Evolutionary conservation across 2,797 vertebrate genomes (phyloP).

Genomic region (Erpetoichthys calabaricus): DNA sequence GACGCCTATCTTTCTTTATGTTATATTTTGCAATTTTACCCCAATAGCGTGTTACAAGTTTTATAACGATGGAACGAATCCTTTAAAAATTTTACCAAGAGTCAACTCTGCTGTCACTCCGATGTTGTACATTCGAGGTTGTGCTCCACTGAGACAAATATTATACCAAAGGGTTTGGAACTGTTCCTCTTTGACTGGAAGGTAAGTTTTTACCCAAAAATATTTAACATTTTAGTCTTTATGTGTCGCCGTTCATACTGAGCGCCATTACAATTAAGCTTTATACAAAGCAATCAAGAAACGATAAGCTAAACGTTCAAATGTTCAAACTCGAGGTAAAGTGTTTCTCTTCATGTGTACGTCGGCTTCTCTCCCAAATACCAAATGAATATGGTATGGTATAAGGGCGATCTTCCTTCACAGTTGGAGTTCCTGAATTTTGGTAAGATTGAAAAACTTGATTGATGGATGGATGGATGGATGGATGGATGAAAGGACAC

Average conservation of each 20-base stretch:
- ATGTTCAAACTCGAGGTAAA: no score
- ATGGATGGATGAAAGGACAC: no score
- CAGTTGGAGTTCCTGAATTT: no score
- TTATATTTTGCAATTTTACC: conserved; percentile 32
- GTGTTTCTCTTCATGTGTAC: no score
- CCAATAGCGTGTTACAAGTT: conserved; percentile 32
- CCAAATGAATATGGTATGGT: no score
- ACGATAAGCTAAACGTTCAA: no score
- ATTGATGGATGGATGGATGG: no score
- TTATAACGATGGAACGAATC: conserved; percentile 49
- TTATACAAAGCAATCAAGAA: no score
- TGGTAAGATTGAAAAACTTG: no score
- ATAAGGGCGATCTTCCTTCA: no score
- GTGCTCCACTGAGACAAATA: conserved; percentile 32
- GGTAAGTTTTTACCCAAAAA: neutral
- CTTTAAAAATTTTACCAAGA: conserved; percentile 43
- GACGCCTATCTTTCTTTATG: conserved; percentile 42
- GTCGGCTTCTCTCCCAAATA: no score
- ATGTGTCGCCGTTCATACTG: neutral
- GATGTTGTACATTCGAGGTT: conserved; percentile 47
- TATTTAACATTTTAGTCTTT: conserved; percentile 1
- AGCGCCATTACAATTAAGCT: no score
- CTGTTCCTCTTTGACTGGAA: conserved; percentile 16
- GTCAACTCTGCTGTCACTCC: conserved; percentile 51
- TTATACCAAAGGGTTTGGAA: conserved; percentile 39